Evolutionary conservation across 2,888 invertebrate genomes (phyloP).

Genomic region (Opisthograptis luteolata): DNA sequence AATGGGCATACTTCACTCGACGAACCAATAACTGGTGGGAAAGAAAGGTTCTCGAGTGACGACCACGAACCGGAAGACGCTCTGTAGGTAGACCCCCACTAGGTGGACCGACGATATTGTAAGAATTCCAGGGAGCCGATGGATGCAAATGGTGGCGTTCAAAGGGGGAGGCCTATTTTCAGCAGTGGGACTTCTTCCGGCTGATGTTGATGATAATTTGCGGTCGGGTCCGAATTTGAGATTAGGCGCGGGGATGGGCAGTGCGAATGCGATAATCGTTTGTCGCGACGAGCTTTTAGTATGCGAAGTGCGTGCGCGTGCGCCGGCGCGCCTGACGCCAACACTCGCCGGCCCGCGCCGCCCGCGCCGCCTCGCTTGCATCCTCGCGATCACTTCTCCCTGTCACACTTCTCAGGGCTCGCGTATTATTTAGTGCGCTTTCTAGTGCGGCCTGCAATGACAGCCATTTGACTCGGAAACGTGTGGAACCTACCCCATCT

Average conservation of each 20-base stretch:
- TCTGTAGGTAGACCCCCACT: too few species aligned
- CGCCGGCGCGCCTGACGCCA: slow-evolving; percentile 73
- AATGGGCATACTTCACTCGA: too few species aligned
- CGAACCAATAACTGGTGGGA: too few species aligned
- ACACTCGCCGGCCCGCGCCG: slow-evolving; percentile 46
- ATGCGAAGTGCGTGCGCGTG: slow-evolving; percentile 77
- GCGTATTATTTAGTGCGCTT: slow-evolving; percentile 67
- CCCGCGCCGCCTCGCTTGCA: slow-evolving; percentile 53
- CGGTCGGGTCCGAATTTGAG: slow-evolving; percentile 64
- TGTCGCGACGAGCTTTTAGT: slow-evolving; percentile 74
- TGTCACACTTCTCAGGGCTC: slow-evolving; percentile 63
- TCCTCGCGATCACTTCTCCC: slow-evolving; percentile 61
- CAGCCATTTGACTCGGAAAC: slow-evolving; percentile 54
- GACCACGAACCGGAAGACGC: too few species aligned
- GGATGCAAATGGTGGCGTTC: too few species aligned
- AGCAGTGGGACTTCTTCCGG: too few species aligned
- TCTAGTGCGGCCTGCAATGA: slow-evolving; percentile 69
- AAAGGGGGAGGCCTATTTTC: too few species aligned
- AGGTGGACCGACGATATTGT: too few species aligned
- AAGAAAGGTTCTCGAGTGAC: too few species aligned
- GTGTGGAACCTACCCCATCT: slow-evolving; percentile 40
- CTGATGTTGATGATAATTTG: too few species aligned
- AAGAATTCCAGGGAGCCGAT: too few species aligned
- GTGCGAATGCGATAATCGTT: slow-evolving; percentile 67
- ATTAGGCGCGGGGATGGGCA: slow-evolving; percentile 64